Base-by-base conservation (phyloP, 2,888 invertebrate species). In the Melanostoma scalare region DNA sequence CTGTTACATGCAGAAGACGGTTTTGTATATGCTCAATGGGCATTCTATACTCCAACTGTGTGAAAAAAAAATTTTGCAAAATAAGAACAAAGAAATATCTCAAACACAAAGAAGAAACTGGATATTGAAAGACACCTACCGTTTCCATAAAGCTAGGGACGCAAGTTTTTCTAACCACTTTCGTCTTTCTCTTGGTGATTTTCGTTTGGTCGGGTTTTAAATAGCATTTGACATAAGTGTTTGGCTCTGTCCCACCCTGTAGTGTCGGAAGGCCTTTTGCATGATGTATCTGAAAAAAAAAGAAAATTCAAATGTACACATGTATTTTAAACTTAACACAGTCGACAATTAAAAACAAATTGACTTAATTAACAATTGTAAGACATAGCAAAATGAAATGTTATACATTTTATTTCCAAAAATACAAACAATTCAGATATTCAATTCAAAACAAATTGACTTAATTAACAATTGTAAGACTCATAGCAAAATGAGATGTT, bases 101-200 rank as follows among this genome's bases (percentile, higher is more conserved):
- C 1, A 52, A 8, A 33, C n/a, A 6, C 6, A 42, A 38, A 53
- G 30, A 60, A 30, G 2, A 46, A 2, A 30, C 6, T 9, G 44
- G 30, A 8, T 10, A 4, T n/a, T 6, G 6, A 38, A 89, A 92
- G 6, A 2, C 0, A 8, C 85, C 69, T 91, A 97, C 96, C 96
- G 97, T 97, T 93, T 98, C 98, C 97, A 99, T 99, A 92, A 98
- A 99, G 20, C 98, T 98, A 0, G 99, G 99, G 91, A 98, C 97
- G 88, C 97, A 96, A 89, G 96, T 97, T 86, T 96, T 95, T 87
- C 96, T 95, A 1, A 98, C 95, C 1, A 98, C 96, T 91, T 97
- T 96, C 0, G 99, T 99, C 92, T 99, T 99, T 65, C 98, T 93
- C 92, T 99, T 99, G 10, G 99, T 98, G 86, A 94, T 95, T 92